Base-by-base conservation (phyloP, 37 sponge, comb jelly and placozoan species). In the Cladorhizidae sp. region DNA sequence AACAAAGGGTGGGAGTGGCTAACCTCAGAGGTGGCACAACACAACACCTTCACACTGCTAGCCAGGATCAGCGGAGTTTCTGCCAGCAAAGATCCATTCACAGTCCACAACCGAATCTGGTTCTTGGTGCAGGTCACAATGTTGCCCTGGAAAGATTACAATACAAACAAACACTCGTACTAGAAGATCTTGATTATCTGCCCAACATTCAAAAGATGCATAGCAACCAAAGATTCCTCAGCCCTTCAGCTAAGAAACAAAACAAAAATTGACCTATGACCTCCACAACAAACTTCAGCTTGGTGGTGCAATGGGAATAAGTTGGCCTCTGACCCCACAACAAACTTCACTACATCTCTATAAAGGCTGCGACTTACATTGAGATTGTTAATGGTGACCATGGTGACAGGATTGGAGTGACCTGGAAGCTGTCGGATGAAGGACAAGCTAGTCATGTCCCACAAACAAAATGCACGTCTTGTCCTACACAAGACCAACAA, bases 1-100 rank as follows among this genome's bases (percentile, higher is more conserved):
- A 74, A 28, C 57, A 75, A 20, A 22, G 12, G 36, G 38, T 67
- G 59, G 3, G 26, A 5, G 59, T 58, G 59, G 26, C 77, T 26
- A 41, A 92, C 86, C 80, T 92, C 93, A 50, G 93, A 89, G 63
- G 92, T 67, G n/a, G 94, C 43, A 65, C 96, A 93, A 41, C 94
- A 93, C 18, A 74, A 28, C 59, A 96, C 40, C 40, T 64, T 72
- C 68, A 67, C 64, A 58, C 85, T 79, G 54, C 76, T 65, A 1
- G 70, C 68, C 17, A 67, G 61, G 29, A 80, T 39, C 0, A 93
- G 28, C 22, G 77, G 70, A 8, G 79, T 67, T 23, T 76, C 63
- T 2, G 88, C 96, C 70, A 98, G 42, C 61, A 93, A 83, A 36
- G 88, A 78, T 15, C 98, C 98, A 83, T 98, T 98, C 57, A 98